phyloP scores from a whole-genome alignment of 2,797 vertebrate species.

The Macrochelys suwanniensis region DNA sequence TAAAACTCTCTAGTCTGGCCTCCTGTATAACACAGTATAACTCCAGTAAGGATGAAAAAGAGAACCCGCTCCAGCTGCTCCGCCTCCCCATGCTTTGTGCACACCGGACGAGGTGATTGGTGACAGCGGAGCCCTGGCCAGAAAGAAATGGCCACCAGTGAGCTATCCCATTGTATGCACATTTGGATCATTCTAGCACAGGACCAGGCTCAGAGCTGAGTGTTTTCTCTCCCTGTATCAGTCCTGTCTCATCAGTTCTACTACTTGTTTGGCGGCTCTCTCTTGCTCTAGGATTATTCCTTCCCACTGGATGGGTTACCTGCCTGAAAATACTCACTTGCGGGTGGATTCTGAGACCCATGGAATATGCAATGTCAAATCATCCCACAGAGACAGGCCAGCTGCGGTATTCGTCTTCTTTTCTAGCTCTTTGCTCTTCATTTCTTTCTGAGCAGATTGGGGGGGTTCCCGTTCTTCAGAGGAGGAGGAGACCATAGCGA shows the following conservation, averaged over 20 bases:
- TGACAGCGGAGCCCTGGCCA: neutral
- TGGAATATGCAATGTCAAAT: neutral
- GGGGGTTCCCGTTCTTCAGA: neutral
- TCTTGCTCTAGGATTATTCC: too few species aligned
- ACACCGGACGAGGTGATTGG: fast-evolving
- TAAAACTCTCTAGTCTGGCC: neutral
- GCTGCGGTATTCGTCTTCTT: neutral
- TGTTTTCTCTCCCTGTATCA: neutral
- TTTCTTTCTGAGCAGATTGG: neutral
- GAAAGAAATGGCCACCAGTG: neutral
- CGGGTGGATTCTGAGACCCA: too few species aligned
- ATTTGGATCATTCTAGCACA: neutral
- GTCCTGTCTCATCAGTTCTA: neutral
- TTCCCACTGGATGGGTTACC: too few species aligned
- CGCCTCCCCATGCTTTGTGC: neutral
- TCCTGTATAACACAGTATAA: neutral
- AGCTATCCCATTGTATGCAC: neutral
- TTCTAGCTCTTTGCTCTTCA: neutral
- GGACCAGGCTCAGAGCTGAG: neutral
- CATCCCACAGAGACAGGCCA: neutral
- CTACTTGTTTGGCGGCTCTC: neutral
- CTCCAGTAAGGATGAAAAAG: neutral
- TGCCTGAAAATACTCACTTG: too few species aligned
- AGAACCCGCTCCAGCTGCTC: neutral
- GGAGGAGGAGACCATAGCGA: neutral